Percentiles rank a stretch among this genome's conserved stretches.
Evolutionary conservation across 2,113 vertebrate species (phyloP).

Genomic region (Albula glossodonta): DNA sequence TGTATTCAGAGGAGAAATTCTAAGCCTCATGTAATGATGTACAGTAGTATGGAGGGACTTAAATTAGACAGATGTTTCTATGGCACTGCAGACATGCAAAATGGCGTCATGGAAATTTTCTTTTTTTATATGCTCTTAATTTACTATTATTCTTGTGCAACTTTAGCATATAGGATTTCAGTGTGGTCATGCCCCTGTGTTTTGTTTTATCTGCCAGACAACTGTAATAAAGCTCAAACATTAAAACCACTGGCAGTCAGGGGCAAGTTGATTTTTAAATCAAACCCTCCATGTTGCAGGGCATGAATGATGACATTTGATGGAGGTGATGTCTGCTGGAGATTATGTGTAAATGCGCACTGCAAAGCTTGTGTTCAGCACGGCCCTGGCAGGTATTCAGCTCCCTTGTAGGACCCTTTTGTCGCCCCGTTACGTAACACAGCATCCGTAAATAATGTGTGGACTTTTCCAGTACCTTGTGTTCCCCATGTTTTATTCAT

Average conservation of each 20-base stretch:
- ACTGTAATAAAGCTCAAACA: constrained; percentile 19
- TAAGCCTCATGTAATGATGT: neutral
- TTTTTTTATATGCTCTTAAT: constrained; percentile 6
- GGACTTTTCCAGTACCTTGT: constrained; percentile 67
- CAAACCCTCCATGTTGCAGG: neutral
- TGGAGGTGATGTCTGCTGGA: neutral
- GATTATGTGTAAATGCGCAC: constrained; percentile 9
- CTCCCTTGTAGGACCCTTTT: constrained; percentile 49
- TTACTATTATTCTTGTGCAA: constrained; percentile 14
- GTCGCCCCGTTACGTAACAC: constrained; percentile 67
- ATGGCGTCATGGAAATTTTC: constrained; percentile 23
- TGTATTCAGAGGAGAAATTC: neutral
- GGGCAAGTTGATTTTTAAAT: constrained; percentile 1
- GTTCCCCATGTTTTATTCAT: constrained; percentile 76
- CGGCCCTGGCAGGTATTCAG: constrained; percentile 45
- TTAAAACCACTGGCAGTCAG: neutral
- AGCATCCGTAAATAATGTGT: constrained; percentile 70
- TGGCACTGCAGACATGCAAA: neutral
- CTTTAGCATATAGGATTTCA: constrained; percentile 9
- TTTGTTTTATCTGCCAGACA: constrained; percentile 34
- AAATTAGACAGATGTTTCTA: neutral
- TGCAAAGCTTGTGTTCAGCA: constrained; percentile 31
- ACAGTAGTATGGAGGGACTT: neutral
- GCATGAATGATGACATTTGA: neutral
- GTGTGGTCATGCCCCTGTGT: neutral